Base-by-base conservation (phyloP, 2,888 invertebrate species). In the Sabellastarte sp. region DNA sequence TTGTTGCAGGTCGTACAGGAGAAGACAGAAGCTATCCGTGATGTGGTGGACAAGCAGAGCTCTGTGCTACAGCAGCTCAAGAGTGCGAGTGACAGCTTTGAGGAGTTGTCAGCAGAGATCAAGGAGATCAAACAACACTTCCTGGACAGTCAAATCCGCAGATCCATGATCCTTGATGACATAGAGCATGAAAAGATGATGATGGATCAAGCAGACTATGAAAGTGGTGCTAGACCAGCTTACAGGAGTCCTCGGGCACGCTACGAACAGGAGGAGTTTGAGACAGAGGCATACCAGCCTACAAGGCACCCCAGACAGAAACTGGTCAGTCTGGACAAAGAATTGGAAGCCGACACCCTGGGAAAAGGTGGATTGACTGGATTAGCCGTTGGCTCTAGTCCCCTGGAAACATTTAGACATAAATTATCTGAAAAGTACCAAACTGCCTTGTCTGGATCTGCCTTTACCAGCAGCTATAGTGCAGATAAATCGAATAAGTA, bases 121-220 rank as follows among this genome's bases (percentile, higher is more conserved):
- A 53, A 53, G 28, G 24, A 10, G 5, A 53, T 53, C 24, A 53
- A 53, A 26, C 20, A 53, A 26, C 20, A 10, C 4, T 53, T 53
- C 26, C 26, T 53, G 53, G 53, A 53, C 15, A 53, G 53, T 53
- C 24, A 10, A 10, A 53, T 53, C 15, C 53, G 53, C 20, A 15
- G 53, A 53, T 53, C 53, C 5, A 15, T 53, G 53, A 53, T 53
- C 26, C 53, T 53, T 15, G 53, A 53, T 53, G 53, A 53, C 53
- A 53, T 53, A 15, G 53, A 53, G 53, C 24, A 53, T 26, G 53
- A 53, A 5, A 10, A 5, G 10, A 5, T 10, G 41, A 5, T 41
- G 10, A 20, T 10, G 20, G 53, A 53, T 10, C 20, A 53, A 53
- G 20, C 4, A 26, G 26, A 53, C 28, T 41, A 41, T 20, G 41